Evolutionary conservation across 2,888 invertebrate species (phyloP), one percentile per base, ranked within the genome.

Genomic region (Chrysomela aeneicollis): DNA sequence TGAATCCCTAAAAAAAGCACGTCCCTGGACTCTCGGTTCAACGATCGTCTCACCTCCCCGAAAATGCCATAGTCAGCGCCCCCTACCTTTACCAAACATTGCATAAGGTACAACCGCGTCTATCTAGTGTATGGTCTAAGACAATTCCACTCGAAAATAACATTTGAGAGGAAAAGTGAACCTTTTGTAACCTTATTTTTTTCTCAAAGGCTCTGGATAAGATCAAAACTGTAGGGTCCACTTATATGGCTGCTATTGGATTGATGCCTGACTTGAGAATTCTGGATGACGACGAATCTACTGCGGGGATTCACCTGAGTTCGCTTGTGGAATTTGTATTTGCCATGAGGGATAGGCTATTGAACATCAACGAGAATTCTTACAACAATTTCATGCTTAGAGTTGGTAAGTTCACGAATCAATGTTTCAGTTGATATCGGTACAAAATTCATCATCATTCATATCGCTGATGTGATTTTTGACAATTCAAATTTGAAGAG

Each of bases 241-340:
- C 95, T 0, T 97, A 95, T 82, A 95, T 96, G 95, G 94, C 93
- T 0, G 95, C 95, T 0, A 92, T 95, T 4, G 96, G 96, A 0
- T 85, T 96, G 62, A 93, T 94, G 81, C 95, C 95, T 0, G 93
- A 94, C 76, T 86, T 87, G 74, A 85, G 88, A 71, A 90, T 92
- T 81, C 79, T 86, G 12, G 90, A 92, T 76, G 90, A 91, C 64
- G 89, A 88, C 73, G 87, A 87, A 69, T 84, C 85, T 58, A 88
- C 89, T 0, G 88, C 90, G 37, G 86, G 88, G 4, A 84, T 87
- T 21, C 88, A 89, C 78, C 84, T 95, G 86, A 90, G 91, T 22
- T 91, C 92, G 0, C 83, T 95, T n/a, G 91, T 94, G 0, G 95
- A 96, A 77, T 94, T 95, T 78, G 92, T 94, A 8, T 93, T 95